Conservation (phyloP, 2,113 vertebrate species). For the Corythornis cristatus region DNA sequence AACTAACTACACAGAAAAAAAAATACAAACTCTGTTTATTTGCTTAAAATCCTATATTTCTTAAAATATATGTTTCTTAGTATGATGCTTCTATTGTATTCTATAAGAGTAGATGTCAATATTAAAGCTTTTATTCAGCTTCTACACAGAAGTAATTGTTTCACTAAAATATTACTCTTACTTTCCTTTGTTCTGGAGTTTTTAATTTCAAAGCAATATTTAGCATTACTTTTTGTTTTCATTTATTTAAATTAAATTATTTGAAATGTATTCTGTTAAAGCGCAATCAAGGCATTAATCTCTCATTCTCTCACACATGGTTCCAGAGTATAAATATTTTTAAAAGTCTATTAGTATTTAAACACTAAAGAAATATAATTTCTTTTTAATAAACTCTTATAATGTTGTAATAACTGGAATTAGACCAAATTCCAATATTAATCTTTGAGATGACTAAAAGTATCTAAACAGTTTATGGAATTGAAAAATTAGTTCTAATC, state of each 20-base stretch:
- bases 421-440: constrained; percentile 8
- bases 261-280: neutral
- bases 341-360: neutral
- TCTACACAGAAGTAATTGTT: neutral
- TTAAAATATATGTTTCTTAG: neutral
- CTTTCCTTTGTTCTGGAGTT: neutral
- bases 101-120: neutral
- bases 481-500: constrained; percentile 41
- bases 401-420: neutral
- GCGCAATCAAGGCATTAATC: neutral
- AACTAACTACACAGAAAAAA: neutral
- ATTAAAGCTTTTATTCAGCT: neutral
- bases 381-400: neutral
- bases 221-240: neutral
- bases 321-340: neutral
- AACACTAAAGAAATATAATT: constrained; percentile 23
- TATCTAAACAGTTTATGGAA: constrained; percentile 12
- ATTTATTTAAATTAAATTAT: neutral
- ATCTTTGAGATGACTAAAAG: constrained; percentile 5
- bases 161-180: neutral
- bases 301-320: neutral
- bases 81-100: neutral
- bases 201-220: neutral
- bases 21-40: neutral
- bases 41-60: neutral